phyloP scores from a whole-genome alignment of 2,888 invertebrate species.

The Apamea monoglypha region DNA sequence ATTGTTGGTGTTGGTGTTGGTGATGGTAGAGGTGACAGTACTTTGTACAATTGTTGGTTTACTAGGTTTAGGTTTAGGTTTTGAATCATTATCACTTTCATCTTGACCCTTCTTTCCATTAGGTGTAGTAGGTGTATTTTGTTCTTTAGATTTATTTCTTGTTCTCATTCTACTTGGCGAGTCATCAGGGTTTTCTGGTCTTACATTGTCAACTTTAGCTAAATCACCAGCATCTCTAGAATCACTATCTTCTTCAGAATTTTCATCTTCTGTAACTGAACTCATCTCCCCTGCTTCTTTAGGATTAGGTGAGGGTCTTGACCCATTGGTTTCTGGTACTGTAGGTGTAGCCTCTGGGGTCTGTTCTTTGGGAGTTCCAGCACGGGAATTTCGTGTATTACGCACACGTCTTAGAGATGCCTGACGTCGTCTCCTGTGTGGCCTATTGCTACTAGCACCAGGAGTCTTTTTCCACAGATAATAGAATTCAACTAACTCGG shows the following conservation, averaged over 20 bases:
- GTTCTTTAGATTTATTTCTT: conserved; percentile 95
- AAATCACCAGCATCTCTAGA: conserved; percentile 95
- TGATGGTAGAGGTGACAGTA: conserved; percentile 63
- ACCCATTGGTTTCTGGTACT: conserved; percentile 88
- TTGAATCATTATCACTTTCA: conserved; percentile 88
- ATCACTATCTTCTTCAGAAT: conserved; percentile 98
- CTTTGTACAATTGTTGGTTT: conserved; percentile 83
- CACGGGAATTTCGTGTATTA: conserved; percentile 96
- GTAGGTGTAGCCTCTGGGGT: conserved; percentile 91
- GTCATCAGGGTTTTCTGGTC: conserved; percentile 94
- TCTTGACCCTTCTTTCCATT: conserved; percentile 87
- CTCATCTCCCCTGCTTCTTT: conserved; percentile 93
- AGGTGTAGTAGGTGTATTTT: conserved; percentile 89
- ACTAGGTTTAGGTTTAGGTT: conserved; percentile 80
- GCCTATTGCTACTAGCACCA: conserved; percentile 98
- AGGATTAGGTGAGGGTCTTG: conserved; percentile 92
- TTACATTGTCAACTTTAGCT: conserved; percentile 95
- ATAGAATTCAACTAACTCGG: conserved; percentile 99
- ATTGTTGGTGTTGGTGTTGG: conserved; percentile 81
- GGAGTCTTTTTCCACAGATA: conserved; percentile 99
- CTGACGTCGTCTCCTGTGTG: conserved; percentile 96
- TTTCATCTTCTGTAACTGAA: conserved; percentile 96
- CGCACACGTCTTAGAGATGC: conserved; percentile 96
- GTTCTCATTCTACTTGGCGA: conserved; percentile 97
- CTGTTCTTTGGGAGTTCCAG: conserved; percentile 94